Conservation (phyloP, 2,113 vertebrate species). For the Salvator merianae region DNA sequence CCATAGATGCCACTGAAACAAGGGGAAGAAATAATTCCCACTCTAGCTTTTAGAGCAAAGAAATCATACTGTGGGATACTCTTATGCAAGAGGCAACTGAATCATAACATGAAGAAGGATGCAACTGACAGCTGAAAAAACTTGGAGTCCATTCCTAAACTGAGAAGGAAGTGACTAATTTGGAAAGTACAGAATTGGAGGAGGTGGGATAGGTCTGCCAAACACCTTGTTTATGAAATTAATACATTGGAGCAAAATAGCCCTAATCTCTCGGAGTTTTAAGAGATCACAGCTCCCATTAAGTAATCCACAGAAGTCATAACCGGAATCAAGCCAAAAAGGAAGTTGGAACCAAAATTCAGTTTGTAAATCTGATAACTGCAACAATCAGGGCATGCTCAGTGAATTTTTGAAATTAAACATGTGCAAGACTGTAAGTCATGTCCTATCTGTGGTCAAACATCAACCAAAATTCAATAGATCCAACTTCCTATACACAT, state of each 20-base stretch:
- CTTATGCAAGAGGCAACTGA: not conserved
- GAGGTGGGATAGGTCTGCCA: not conserved
- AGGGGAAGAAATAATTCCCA: not conserved
- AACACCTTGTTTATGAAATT: not conserved
- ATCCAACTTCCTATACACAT: not conserved
- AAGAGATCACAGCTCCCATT: not conserved
- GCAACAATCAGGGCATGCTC: not conserved
- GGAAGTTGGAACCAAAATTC: not conserved
- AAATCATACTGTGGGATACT: not conserved
- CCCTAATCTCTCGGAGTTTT: not conserved
- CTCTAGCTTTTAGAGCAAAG: not conserved
- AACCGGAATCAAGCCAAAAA: not conserved
- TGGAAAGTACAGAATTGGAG: not conserved
- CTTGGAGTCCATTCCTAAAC: not conserved
- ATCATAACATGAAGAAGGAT: not conserved
- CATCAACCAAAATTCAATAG: not conserved
- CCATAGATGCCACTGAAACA: not conserved
- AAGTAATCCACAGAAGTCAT: not conserved
- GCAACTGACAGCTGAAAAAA: not conserved
- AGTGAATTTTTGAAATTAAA: not conserved
- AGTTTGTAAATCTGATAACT: not conserved
- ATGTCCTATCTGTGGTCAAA: not conserved
- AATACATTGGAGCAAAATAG: not conserved
- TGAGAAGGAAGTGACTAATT: slow-evolving; percentile 3
- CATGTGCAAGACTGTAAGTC: not conserved